Base-by-base conservation (phyloP, 1,140 invertebrate species). In the Sitodiplosis mosellana region DNA sequence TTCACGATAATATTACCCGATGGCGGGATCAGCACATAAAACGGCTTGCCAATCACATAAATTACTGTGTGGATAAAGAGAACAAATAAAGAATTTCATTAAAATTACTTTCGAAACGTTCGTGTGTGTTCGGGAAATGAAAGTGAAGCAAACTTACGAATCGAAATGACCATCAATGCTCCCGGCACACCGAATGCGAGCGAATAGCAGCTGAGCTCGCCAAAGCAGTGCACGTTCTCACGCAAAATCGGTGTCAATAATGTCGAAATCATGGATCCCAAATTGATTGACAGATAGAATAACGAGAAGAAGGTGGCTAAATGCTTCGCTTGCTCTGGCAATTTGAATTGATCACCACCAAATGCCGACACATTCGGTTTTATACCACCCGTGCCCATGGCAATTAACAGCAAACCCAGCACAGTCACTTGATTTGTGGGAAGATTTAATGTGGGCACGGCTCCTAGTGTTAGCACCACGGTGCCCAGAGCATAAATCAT, bases 291-390 rank as follows among this genome's bases (percentile, higher is more conserved):
- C 54, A 91, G 85, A 67, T 92, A 92, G 63, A 92, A 93, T 3
- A 91, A 61, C 0, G 87, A 91, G 66, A 93, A 93, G 66, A 87
- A 94, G 45, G 75, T 75, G 0, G 74, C 71, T 17, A 90, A 66
- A 56, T 87, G 76, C 54, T 64, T 65, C 56, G 76, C 79, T 65
- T 81, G 83, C 56, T 80, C 73, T 0, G 84, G 84, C 21, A 84
- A 52, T 49, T 74, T 66, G 64, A 90, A 91, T 68, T 97, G 92
- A 65, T 97, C 92, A 4, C 88, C 92, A 20, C 92, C 92, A 65
- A 96, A 96, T 0, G 91, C 83, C 1, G 86, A 77, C 0, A 96
- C 90, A 61, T 90, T 95, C 1, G 93, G 90, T 62, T 97, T 96
- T 59, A 97, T 96, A 1, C 92, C 87, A 6, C 89, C 93, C 0